phyloP scores from a whole-genome alignment of 2,888 invertebrate genomes.

The Halictus ligatus region DNA sequence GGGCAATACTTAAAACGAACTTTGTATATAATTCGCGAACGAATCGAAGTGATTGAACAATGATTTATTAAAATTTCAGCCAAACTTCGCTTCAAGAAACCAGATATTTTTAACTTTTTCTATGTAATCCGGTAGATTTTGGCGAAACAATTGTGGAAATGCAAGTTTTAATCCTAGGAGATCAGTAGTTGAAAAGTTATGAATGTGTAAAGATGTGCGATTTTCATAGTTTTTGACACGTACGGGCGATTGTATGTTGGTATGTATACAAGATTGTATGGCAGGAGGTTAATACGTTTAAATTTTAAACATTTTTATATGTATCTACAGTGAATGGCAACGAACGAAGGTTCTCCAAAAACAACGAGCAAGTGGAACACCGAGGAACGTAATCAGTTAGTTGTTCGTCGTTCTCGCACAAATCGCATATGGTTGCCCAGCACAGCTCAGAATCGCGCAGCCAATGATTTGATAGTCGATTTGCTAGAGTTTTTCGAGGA shows the following conservation, averaged over 20 bases:
- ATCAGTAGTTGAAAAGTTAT: no score
- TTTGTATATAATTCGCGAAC: not conserved
- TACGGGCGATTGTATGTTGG: no score
- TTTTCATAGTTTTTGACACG: no score
- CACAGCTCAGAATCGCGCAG: not conserved
- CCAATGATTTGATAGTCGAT: slow-evolving; percentile 10
- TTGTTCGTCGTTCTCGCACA: not conserved
- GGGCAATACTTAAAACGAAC: not conserved
- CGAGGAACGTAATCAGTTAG: not conserved
- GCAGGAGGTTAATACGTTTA: not conserved
- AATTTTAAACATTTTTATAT: not conserved
- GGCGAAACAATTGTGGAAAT: no score
- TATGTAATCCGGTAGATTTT: no score
- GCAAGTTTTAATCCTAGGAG: no score
- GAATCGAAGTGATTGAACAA: no score
- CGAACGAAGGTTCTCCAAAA: not conserved
- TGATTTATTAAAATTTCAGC: no score
- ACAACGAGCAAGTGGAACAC: not conserved
- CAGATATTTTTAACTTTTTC: no score
- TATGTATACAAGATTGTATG: no score
- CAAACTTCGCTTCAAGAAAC: no score
- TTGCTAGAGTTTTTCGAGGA: slow-evolving; percentile 9
- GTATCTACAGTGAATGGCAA: not conserved
- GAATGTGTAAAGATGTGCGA: no score
- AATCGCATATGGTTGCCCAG: not conserved